Conservation (phyloP, 2,113 vertebrate genomes). For the Spilogale gracilis region DNA sequence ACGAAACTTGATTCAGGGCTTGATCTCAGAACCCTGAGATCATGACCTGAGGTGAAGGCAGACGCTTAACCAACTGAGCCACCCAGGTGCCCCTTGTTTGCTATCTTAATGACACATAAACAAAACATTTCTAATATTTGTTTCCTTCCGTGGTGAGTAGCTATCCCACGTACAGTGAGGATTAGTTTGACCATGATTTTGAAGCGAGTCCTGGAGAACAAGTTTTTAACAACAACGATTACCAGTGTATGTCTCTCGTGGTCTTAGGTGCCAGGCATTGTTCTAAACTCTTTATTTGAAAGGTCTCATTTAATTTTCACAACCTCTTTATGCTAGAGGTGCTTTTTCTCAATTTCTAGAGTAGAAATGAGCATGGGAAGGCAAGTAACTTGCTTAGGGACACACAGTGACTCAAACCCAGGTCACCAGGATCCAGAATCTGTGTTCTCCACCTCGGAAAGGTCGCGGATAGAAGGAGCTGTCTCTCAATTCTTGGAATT, state of each 20-base stretch:
- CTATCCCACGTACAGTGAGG: neutral
- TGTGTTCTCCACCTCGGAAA: neutral
- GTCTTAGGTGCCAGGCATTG: neutral
- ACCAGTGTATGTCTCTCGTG: neutral
- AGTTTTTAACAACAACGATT: neutral
- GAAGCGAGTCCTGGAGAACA: neutral
- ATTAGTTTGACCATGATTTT: neutral
- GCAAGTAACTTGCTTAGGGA: neutral
- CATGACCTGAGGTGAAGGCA: no score
- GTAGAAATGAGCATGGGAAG: neutral
- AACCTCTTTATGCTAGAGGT: neutral
- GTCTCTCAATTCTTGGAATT: neutral
- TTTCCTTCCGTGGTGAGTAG: neutral
- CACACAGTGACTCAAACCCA: neutral
- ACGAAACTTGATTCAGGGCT: no score
- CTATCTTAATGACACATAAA: neutral
- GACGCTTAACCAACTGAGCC: no score
- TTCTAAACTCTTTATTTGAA: neutral
- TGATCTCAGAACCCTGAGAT: no score
- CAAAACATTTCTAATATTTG: neutral
- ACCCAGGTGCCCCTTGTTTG: neutral
- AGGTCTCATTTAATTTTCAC: neutral
- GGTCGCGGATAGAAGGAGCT: neutral
- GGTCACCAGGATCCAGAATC: no score
- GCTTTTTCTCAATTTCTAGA: neutral